A percentile compares a stretch with the other conserved stretches of the same genome.
phyloP scores from a whole-genome alignment of 2,797 vertebrate genomes.

The Mionectes olivaceus region DNA sequence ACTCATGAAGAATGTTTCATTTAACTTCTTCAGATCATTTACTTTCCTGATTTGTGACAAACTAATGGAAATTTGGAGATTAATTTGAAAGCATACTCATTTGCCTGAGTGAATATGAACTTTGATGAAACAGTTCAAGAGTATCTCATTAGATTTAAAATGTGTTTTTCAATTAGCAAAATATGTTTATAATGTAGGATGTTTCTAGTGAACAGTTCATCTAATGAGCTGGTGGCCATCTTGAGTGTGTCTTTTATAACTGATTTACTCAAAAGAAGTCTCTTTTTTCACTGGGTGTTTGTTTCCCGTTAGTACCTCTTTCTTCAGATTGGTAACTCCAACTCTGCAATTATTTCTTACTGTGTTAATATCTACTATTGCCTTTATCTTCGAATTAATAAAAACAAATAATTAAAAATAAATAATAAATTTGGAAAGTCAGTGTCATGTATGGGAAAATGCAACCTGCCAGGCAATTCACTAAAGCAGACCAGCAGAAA shows the following conservation, averaged over 20 bases:
- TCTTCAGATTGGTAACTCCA: not conserved
- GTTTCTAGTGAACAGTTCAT: not conserved
- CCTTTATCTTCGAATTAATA: not conserved
- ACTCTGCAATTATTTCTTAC: not conserved
- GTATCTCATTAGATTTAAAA: slow-evolving; percentile 16
- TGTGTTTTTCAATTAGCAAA: slow-evolving; percentile 41
- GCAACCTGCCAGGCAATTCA: not conserved
- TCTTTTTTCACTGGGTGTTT: not conserved
- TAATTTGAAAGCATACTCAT: slow-evolving; percentile 29
- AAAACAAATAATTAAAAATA: not conserved
- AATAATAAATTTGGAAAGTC: not conserved
- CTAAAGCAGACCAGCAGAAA: not conserved
- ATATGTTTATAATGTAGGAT: slow-evolving; percentile 44
- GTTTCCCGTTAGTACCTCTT: not conserved
- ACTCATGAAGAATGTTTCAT: slow-evolving; percentile 24
- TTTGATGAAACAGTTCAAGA: slow-evolving; percentile 12
- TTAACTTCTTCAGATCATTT: slow-evolving; percentile 58
- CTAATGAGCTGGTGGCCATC: not conserved
- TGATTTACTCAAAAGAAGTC: not conserved
- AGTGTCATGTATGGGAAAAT: not conserved
- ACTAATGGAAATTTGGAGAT: slow-evolving; percentile 34
- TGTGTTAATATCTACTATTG: not conserved
- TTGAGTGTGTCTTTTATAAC: not conserved
- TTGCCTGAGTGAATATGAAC: slow-evolving; percentile 40
- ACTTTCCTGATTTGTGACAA: slow-evolving; percentile 41